Evolutionary conservation across 2,888 invertebrate species (phyloP).

Genomic region (Temnothorax unifasciatus): DNA sequence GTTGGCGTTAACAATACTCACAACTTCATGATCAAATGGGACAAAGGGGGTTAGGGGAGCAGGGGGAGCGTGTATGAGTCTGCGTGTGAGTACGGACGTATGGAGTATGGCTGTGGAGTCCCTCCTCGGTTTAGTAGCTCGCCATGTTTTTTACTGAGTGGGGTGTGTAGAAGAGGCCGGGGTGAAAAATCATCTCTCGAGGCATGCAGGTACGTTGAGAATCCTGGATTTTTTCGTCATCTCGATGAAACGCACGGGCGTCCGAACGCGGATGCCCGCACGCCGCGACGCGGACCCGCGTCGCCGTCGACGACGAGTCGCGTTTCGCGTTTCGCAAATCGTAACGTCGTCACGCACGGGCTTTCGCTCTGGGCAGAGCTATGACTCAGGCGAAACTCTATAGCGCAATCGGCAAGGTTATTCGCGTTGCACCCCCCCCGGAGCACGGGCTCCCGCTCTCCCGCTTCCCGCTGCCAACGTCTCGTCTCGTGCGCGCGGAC

Average conservation of each 20-base stretch:
- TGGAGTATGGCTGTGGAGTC: not conserved
- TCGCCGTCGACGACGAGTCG: not conserved
- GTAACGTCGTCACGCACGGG: conserved; percentile 78
- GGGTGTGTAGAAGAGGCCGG: conserved; percentile 88
- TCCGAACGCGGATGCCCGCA: not conserved
- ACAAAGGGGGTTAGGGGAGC: not conserved
- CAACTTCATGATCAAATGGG: not conserved
- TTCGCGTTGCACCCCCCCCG: conserved; percentile 73
- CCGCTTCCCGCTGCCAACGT: conserved; percentile 62
- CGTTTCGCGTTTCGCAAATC: conserved; percentile 65
- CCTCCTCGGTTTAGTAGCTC: conserved; percentile 84
- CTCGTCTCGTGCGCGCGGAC: conserved; percentile 42
- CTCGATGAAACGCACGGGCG: not conserved
- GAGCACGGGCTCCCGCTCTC: conserved; percentile 45
- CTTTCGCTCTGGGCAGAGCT: conserved; percentile 68
- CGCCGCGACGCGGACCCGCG: not conserved
- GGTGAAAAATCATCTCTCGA: conserved; percentile 86
- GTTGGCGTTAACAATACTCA: not conserved
- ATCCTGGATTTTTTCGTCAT: conserved; percentile 42
- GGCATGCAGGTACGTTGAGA: conserved; percentile 84
- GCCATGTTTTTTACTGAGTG: conserved; percentile 93
- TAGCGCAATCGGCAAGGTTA: conserved; percentile 82
- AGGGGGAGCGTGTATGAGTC: not conserved
- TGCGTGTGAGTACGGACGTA: conserved; percentile 61
- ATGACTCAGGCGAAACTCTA: conserved; percentile 81